Evolutionary conservation across 2,797 vertebrate genomes (phyloP), one percentile per base, ranked within the genome.

Genomic region (Psittacula derbiana): DNA sequence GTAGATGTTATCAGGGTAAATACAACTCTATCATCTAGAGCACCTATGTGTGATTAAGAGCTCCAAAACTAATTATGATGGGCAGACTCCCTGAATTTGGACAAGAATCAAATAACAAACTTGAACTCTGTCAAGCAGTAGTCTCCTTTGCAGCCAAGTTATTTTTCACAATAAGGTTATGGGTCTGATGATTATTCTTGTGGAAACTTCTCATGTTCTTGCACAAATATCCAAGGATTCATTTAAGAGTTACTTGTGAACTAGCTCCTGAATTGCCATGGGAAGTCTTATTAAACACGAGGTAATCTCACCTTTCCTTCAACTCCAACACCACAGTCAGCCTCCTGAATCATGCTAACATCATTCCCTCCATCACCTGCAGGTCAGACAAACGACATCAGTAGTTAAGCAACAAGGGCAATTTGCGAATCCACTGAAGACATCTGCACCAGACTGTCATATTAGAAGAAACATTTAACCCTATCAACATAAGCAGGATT

Each of bases 261-360:
- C 28, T 15, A 49, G 36, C 25, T 72, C 36, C 65, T 50, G 55
- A 75, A 46, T 49, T 76, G 55, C n/a, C 83, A 49, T 18, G 58
- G 43, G 41, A 70, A 81, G 17, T 76, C 58, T 52, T 69, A 75
- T 19, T 76, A 76, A 81, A 60, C n/a, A 67, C 11, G 7, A 94
- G 41, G 23, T 53, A 83, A 85, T 90, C 99, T 98, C 98, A 99
- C 99, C 99, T 99, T 99, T 95, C 99, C 99, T 98, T 99, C 99
- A 96, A 99, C 99, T 90, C 99, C 99, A 95, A 99, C 99, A 62
- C 99, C 99, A 71, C 99, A 99, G 98, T 99, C 99, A 0, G 99
- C 98, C 97, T 99, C 99, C 98, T 99, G 99, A 97, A 99, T 99
- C 99, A 99, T 99, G 97, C 99, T 99, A 96, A 99, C 99, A 79